Conservation (phyloP, 2,113 vertebrate genomes). For the Ariopsis seemanni region DNA sequence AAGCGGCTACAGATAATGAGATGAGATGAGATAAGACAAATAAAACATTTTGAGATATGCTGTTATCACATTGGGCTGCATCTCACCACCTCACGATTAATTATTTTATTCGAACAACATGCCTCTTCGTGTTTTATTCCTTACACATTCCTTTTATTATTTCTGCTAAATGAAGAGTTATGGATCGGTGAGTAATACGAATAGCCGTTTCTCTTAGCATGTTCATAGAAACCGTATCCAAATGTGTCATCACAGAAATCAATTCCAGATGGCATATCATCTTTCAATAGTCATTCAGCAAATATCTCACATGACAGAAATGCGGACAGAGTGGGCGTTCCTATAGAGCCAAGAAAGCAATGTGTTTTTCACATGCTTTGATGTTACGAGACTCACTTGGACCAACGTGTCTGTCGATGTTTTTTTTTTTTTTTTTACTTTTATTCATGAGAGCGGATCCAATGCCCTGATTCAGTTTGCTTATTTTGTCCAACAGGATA, state of each 20-base stretch:
- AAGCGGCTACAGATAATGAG: too few species aligned
- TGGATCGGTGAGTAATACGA: background rate
- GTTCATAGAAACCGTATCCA: conserved; percentile 17
- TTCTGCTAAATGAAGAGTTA: background rate
- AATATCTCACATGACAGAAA: background rate
- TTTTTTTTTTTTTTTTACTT: background rate
- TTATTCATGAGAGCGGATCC: background rate
- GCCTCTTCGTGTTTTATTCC: background rate
- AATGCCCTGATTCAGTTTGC: background rate
- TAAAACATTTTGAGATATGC: background rate
- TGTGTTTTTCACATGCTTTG: background rate
- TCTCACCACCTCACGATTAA: background rate
- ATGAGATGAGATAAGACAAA: background rate
- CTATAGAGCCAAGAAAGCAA: background rate
- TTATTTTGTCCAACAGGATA: background rate
- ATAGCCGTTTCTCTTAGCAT: background rate
- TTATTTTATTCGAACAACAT: background rate
- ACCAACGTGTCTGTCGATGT: background rate
- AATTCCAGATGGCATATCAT: background rate
- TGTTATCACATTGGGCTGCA: background rate
- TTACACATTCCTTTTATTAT: conserved; percentile 1
- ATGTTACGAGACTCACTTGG: background rate
- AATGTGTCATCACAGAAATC: background rate
- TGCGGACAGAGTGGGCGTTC: background rate
- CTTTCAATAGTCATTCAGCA: background rate